A percentile compares a stretch with the other conserved stretches of the same genome.
Conservation (phyloP, 2,113 vertebrate species). For the Odontophorus gujanensis region DNA sequence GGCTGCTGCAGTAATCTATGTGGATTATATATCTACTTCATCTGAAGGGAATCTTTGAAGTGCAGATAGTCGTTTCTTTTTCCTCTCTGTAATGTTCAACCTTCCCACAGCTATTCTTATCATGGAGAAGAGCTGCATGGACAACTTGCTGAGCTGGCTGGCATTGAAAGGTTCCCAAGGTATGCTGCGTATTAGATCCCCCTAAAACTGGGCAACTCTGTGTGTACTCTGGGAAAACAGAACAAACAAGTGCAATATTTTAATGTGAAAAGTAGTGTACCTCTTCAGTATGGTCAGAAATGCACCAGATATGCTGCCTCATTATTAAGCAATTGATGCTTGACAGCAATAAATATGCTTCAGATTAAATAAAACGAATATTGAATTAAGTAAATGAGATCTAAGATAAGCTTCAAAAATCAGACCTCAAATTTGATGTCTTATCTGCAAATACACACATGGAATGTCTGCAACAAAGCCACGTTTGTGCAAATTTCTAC, state of each 20-base stretch:
- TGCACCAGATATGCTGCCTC: not conserved
- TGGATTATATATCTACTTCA: conserved; percentile 57
- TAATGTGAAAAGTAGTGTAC: not conserved
- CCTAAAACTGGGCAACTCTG: not conserved
- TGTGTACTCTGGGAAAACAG: not conserved
- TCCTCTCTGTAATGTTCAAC: not conserved
- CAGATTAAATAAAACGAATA: not conserved
- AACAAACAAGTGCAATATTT: not conserved
- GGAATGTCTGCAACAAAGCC: not conserved
- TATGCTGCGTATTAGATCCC: not conserved
- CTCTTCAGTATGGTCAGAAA: not conserved
- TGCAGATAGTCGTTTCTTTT: conserved; percentile 48
- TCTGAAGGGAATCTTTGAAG: conserved; percentile 63
- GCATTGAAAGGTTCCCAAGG: conserved; percentile 30
- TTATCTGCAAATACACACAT: not conserved
- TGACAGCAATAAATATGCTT: not conserved
- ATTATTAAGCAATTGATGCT: not conserved
- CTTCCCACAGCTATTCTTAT: conserved; percentile 56
- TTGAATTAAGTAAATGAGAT: not conserved
- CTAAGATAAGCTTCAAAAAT: not conserved
- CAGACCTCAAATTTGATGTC: not conserved
- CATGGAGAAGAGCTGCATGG: conserved; percentile 6
- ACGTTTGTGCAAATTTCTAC: not conserved
- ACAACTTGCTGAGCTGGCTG: conserved; percentile 34
- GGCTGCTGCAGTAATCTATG: conserved; percentile 41